Evolutionary conservation across 2,888 invertebrate species (phyloP), one percentile per base, ranked within the genome.

Genomic region (Rotaria sp.): DNA sequence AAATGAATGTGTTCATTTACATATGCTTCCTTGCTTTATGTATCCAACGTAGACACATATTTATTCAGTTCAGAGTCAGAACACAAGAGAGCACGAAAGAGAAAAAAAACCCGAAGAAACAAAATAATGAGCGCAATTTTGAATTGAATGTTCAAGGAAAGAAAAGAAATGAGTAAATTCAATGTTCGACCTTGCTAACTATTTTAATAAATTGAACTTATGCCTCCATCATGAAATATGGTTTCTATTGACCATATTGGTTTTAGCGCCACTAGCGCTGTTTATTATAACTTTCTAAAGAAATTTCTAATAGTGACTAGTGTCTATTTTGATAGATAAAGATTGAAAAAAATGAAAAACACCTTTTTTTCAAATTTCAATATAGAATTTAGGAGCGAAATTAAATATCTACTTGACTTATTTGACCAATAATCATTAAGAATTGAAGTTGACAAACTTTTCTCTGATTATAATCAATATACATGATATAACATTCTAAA

Each of bases 251-350:
- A 35, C 67, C 67, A 67, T 35, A 21, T 35, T 67, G 35, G 67
- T 67, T 67, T 35, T 67, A 67, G 67, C 67, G 67, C 67, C 67
- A 67, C 67, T 38, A 67, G 67, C 67, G 67, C 67, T 67, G 67
- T 21, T 67, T 35, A 8, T 35, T 35, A 4, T 11, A 30, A 35
- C 67, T 4, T 67, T 67, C 5, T 15, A 15, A 35, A 21, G 35
- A 21, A 4, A 35, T 67, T 67, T 67, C 35, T 21, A 8, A 35
- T 21, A 35, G 30, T 35, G 1, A 35, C 15, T 2, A 13, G 13
- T 38, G 21, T 35, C 21, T 67, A 15, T 35, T 30, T 10, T 35
- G 5, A 67, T 38, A 30, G 18, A 15, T 11, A 30, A 59, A 8
- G 1, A 35, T 21, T 35, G 2, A 67, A 67, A 59, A 59, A 59